Percentiles rank a stretch among this genome's conserved stretches.
These are phyloP conservation scores for Morinoia aosen DNA, from an alignment of 2,888 invertebrate species.

Conservation along the genomic window DNA sequence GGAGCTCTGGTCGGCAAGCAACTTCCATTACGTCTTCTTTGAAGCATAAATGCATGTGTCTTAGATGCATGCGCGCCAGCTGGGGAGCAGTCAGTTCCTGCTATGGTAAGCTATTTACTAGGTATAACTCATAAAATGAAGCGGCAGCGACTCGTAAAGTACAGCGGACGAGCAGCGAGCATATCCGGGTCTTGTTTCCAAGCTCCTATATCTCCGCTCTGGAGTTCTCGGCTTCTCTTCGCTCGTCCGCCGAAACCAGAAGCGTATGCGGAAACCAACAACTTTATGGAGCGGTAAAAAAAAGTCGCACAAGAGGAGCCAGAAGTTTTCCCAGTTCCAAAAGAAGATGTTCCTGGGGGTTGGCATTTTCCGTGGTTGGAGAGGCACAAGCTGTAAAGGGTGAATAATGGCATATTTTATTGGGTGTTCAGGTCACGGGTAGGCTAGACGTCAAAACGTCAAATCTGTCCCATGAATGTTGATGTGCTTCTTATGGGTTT, in stretches of 20 bases:
- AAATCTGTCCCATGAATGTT: slow-evolving; percentile 51
- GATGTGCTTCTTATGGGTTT: slow-evolving; percentile 50
- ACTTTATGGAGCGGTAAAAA: slow-evolving; percentile 53
- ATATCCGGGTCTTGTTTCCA: slow-evolving; percentile 56
- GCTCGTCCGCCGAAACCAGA: slow-evolving; percentile 48
- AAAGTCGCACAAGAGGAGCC: slow-evolving; percentile 47
- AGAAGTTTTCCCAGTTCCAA: slow-evolving; percentile 51
- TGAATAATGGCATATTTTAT: slow-evolving; percentile 53
- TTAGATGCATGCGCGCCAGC: background rate
- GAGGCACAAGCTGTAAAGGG: slow-evolving; percentile 53
- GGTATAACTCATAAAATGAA: slow-evolving; percentile 55
- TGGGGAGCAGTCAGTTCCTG: slow-evolving; percentile 39
- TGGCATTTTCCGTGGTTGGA: slow-evolving; percentile 43
- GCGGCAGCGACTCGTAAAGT: slow-evolving; percentile 49
- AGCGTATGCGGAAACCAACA: slow-evolving; percentile 53
- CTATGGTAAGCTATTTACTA: slow-evolving; percentile 53
- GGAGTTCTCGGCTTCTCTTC: slow-evolving; percentile 47
- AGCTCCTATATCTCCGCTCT: slow-evolving; percentile 44
- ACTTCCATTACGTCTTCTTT: slow-evolving; percentile 50
- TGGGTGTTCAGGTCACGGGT: slow-evolving; percentile 49
- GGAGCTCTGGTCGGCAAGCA: slow-evolving; percentile 8
- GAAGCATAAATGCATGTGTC: slow-evolving; percentile 53
- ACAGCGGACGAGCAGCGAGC: slow-evolving; percentile 49
- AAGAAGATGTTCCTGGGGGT: slow-evolving; percentile 49
- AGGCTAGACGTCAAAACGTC: slow-evolving; percentile 50